Evolutionary conservation across 2,113 vertebrate genomes (phyloP).

Genomic region (Prochilodus magdalenae): DNA sequence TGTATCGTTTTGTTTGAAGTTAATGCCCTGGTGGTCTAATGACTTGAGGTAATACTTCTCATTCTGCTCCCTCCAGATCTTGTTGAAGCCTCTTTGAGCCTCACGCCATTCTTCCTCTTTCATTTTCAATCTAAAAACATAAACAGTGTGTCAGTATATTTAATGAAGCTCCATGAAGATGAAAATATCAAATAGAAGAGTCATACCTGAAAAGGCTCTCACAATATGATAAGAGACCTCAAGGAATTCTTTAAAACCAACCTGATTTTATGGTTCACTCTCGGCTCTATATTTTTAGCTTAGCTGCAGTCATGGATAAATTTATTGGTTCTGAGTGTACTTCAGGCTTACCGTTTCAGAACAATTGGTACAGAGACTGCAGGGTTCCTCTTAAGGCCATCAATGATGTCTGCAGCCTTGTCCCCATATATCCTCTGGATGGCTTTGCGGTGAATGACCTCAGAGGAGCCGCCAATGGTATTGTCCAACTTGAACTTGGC

Average conservation of each 20-base stretch:
- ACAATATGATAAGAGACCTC: background rate
- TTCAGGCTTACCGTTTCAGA: constrained; percentile 86
- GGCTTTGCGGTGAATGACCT: constrained; percentile 98
- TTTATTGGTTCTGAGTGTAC: background rate
- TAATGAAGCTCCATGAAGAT: background rate
- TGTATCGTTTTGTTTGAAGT: constrained; percentile 99
- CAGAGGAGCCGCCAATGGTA: constrained; percentile 93
- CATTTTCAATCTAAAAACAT: constrained; percentile 89
- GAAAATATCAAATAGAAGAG: background rate
- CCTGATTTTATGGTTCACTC: constrained; percentile 1
- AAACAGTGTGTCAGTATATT: background rate
- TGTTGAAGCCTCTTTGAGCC: constrained; percentile 98
- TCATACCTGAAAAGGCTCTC: background rate
- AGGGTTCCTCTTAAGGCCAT: constrained; percentile 94
- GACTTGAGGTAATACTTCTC: constrained; percentile 99
- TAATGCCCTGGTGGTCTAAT: constrained; percentile 97
- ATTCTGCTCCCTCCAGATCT: constrained; percentile 98
- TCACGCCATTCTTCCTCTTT: constrained; percentile 99
- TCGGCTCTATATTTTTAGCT: background rate
- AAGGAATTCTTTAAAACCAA: background rate
- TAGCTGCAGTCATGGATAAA: background rate
- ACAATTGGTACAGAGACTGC: constrained; percentile 94
- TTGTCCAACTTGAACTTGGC: constrained; percentile 96
- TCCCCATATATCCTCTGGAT: constrained; percentile 99
- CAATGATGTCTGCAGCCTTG: constrained; percentile 94